Evolutionary conservation across 2,888 invertebrate genomes (phyloP).

Genomic region (Anticlea derivata): DNA sequence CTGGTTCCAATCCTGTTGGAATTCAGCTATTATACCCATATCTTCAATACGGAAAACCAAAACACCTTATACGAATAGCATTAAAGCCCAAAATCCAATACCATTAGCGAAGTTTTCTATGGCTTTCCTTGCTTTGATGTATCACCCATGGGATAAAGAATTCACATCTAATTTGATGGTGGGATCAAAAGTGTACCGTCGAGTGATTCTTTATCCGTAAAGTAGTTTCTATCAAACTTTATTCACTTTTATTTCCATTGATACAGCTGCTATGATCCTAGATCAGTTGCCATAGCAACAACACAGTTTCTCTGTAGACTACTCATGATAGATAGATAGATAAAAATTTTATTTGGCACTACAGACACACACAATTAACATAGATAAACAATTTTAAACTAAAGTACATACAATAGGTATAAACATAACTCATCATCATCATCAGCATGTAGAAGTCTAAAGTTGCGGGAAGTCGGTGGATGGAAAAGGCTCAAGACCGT

Average conservation of each 20-base stretch:
- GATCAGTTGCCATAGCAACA: no score
- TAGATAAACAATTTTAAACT: no score
- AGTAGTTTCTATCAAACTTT: slow-evolving; percentile 34
- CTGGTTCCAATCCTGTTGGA: background rate
- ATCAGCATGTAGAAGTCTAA: no score
- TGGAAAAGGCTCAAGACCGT: no score
- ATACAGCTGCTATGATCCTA: background rate
- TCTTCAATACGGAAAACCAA: background rate
- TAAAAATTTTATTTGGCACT: no score
- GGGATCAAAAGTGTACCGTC: slow-evolving; percentile 48
- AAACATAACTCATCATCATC: no score
- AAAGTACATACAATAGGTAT: no score
- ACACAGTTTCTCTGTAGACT: no score
- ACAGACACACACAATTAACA: no score
- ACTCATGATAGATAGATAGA: no score
- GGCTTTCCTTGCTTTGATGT: slow-evolving; percentile 52
- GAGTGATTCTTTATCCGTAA: slow-evolving; percentile 39
- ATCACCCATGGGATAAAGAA: slow-evolving; percentile 54
- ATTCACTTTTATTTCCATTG: slow-evolving; percentile 3
- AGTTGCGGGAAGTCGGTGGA: no score
- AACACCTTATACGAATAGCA: background rate
- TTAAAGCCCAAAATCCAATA: background rate
- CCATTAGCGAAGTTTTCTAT: background rate
- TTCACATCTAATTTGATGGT: slow-evolving; percentile 59
- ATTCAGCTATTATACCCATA: background rate